Conservation (phyloP, 2,797 vertebrate genomes). For the Cichlasoma orientale region DNA sequence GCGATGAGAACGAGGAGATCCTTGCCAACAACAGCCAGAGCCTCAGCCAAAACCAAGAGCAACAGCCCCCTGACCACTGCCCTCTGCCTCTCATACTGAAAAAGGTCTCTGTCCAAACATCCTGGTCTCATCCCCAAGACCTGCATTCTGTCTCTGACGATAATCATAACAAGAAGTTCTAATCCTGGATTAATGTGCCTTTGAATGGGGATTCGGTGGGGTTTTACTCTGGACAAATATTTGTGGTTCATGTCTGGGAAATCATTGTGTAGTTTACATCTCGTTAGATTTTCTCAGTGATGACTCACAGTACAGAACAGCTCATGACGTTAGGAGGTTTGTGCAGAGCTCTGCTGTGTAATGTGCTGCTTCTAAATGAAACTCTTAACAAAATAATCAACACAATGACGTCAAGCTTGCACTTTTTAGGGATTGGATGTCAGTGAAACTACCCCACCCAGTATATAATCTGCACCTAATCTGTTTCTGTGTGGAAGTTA, state of each 20-base stretch:
- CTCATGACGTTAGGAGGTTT: slow-evolving; percentile 24
- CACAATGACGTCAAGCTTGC: neutral
- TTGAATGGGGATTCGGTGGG: slow-evolving; percentile 59
- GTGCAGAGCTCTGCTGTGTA: neutral
- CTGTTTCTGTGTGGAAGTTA: neutral
- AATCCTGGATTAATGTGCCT: slow-evolving; percentile 73
- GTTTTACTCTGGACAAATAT: slow-evolving; percentile 69
- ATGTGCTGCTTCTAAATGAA: slow-evolving; percentile 2
- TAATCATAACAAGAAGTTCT: slow-evolving; percentile 68
- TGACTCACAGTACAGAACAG: slow-evolving; percentile 36
- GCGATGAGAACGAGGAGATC: slow-evolving; percentile 52
- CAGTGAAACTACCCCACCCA: neutral
- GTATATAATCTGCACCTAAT: neutral
- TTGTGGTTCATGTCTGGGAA: slow-evolving; percentile 76
- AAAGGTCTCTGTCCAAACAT: slow-evolving; percentile 87
- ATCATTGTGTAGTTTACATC: slow-evolving; percentile 61
- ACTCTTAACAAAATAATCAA: slow-evolving; percentile 6
- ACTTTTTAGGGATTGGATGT: neutral
- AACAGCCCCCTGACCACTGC: slow-evolving; percentile 75
- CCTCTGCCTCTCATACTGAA: slow-evolving; percentile 91
- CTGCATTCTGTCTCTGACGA: slow-evolving; percentile 48
- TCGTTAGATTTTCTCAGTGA: slow-evolving; percentile 49
- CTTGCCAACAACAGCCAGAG: slow-evolving; percentile 49
- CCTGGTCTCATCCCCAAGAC: slow-evolving; percentile 61
- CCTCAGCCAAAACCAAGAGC: slow-evolving; percentile 68